phyloP scores from a whole-genome alignment of 2,888 invertebrate species.

The Hirtodrosophila alboralis region DNA sequence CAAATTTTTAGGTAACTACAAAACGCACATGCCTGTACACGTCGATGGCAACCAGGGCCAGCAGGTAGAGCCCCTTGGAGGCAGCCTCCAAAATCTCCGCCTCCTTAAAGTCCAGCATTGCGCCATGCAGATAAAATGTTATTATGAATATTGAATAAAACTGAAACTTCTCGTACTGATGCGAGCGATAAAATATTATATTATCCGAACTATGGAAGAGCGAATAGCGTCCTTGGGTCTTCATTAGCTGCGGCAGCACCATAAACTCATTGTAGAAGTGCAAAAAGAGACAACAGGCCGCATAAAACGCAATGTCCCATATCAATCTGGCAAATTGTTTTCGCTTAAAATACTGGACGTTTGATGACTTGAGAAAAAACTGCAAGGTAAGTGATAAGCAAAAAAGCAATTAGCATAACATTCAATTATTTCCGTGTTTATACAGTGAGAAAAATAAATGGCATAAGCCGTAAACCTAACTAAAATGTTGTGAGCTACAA shows the following conservation, averaged over 20 bases:
- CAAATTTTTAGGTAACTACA: neutral
- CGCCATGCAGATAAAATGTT: slow-evolving; percentile 82
- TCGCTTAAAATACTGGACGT: slow-evolving; percentile 82
- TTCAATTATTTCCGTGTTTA: neutral
- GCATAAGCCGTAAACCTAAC: no score
- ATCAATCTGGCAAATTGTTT: slow-evolving; percentile 82
- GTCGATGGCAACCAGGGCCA: slow-evolving; percentile 80
- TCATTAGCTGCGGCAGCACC: slow-evolving; percentile 82
- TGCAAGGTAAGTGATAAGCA: slow-evolving; percentile 32
- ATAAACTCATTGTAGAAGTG: slow-evolving; percentile 83
- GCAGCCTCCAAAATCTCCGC: slow-evolving; percentile 82
- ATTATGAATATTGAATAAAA: slow-evolving; percentile 83
- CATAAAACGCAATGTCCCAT: slow-evolving; percentile 83
- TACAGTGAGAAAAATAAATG: no score
- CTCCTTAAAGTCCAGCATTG: slow-evolving; percentile 82
- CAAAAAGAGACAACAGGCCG: slow-evolving; percentile 82
- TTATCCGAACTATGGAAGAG: slow-evolving; percentile 84
- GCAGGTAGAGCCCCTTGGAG: slow-evolving; percentile 80
- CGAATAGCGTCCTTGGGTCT: slow-evolving; percentile 82
- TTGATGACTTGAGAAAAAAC: slow-evolving; percentile 83
- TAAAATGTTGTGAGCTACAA: no score
- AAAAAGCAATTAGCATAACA: slow-evolving; percentile 6
- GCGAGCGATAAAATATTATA: slow-evolving; percentile 82
- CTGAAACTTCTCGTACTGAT: slow-evolving; percentile 83
- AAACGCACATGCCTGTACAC: slow-evolving; percentile 76